Percentiles rank a stretch among this genome's conserved stretches.
Conservation (phyloP, 2,113 vertebrate genomes). For the Eurystomus gularis region DNA sequence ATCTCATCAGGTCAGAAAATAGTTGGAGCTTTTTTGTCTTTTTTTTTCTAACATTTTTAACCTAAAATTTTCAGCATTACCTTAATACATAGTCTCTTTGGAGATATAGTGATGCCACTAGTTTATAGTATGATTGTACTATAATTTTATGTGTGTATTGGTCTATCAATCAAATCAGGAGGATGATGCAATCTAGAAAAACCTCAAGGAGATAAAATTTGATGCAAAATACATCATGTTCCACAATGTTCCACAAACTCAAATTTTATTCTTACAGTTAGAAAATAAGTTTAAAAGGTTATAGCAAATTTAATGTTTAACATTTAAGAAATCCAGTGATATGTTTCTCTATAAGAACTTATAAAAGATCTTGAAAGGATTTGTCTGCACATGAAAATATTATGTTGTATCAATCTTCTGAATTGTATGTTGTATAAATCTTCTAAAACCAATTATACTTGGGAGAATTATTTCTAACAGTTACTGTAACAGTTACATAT, state of each 20-base stretch:
- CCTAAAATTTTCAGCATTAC: background rate
- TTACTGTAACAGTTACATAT: too few species aligned
- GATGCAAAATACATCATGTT: background rate
- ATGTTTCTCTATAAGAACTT: background rate
- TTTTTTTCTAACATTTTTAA: background rate
- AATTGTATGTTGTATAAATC: background rate
- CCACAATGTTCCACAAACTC: background rate
- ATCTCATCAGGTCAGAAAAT: background rate
- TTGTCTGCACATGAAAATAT: background rate
- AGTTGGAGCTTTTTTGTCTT: background rate
- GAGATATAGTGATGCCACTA: background rate
- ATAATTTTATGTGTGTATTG: background rate
- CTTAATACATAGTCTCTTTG: background rate
- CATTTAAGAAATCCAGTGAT: background rate
- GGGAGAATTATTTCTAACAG: background rate
- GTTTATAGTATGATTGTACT: background rate
- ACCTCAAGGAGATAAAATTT: background rate
- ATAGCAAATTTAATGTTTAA: background rate
- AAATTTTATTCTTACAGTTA: background rate
- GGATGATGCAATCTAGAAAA: background rate
- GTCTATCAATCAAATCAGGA: background rate
- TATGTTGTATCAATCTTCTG: background rate
- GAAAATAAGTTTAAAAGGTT: background rate
- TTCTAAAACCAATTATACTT: background rate
- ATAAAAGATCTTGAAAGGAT: background rate